A percentile compares a stretch with the other conserved stretches of the same genome.
These are phyloP conservation scores for Temnothorax rugatulus DNA, from an alignment of 2,888 invertebrate species.

Conservation along the genomic window DNA sequence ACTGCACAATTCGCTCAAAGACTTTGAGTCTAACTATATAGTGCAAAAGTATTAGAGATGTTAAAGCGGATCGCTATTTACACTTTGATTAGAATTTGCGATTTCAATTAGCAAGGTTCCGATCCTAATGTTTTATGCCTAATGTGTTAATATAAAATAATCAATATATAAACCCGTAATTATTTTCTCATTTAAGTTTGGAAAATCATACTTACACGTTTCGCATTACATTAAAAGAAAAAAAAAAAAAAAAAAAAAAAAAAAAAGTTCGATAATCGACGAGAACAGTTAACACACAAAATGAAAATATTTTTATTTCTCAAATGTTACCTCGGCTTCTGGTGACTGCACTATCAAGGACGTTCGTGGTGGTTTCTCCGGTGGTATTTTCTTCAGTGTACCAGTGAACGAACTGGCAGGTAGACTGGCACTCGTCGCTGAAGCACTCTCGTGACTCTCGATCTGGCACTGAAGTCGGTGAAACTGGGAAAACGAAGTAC, in stretches of 20 bases:
- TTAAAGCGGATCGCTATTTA: slow-evolving; percentile 24
- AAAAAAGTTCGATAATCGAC: neutral
- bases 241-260: neutral
- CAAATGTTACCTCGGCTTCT: slow-evolving; percentile 84
- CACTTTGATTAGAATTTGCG: neutral
- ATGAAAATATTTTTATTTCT: slow-evolving; percentile 13
- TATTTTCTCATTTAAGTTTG: slow-evolving; percentile 1
- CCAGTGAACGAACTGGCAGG: slow-evolving; percentile 79
- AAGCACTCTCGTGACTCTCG: slow-evolving; percentile 74
- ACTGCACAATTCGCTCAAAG: neutral
- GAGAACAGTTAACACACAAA: neutral
- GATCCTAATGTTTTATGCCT: neutral
- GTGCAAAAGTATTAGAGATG: neutral
- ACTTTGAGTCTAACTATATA: neutral
- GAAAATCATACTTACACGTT: neutral
- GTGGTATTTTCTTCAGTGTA: slow-evolving; percentile 84
- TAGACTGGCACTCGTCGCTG: slow-evolving; percentile 52
- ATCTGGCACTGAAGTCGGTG: slow-evolving; percentile 80
- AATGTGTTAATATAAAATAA: neutral
- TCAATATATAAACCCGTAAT: neutral
- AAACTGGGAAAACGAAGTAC: slow-evolving; percentile 80
- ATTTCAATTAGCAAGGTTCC: slow-evolving; percentile 15
- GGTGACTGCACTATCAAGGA: slow-evolving; percentile 84
- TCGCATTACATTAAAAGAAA: neutral
- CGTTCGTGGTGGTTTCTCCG: slow-evolving; percentile 85